These are phyloP conservation scores for Leptobrachium ailaonicum DNA, from an alignment of 2,113 vertebrate species.

Conservation along the genomic window DNA sequence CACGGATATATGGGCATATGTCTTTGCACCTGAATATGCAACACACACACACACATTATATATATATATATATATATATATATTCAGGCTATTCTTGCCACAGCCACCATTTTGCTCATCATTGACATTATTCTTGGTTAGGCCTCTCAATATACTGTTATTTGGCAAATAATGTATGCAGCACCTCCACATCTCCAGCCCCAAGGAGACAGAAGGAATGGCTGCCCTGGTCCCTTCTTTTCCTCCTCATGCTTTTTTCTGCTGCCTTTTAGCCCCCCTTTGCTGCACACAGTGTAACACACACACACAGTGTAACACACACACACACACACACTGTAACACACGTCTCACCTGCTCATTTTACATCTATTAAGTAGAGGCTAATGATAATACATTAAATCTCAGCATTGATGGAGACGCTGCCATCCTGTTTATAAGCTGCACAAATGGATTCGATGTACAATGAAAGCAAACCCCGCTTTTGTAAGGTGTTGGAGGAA, in stretches of 20 bases:
- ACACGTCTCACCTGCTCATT: no score
- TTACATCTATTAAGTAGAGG: no score
- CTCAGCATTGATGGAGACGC: no score
- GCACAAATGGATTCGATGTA: no score
- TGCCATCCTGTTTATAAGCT: no score
- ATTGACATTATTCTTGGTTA: slow-evolving; percentile 57
- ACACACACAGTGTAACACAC: no score
- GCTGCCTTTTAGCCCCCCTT: slow-evolving; percentile 49
- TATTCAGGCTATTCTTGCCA: slow-evolving; percentile 22
- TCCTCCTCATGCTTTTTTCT: slow-evolving; percentile 51
- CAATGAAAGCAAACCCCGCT: no score
- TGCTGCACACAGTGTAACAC: no score
- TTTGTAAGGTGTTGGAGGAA: no score
- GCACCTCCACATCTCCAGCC: slow-evolving; percentile 41
- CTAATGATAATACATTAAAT: no score
- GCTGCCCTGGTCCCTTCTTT: slow-evolving; percentile 28
- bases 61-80: no score
- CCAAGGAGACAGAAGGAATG: slow-evolving; percentile 31
- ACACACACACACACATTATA: background rate
- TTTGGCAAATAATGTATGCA: slow-evolving; percentile 43
- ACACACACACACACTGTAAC: no score
- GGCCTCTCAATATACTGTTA: slow-evolving; percentile 70
- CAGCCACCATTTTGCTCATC: slow-evolving; percentile 82
- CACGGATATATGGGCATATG: background rate
- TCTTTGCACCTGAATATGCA: slow-evolving; percentile 2